Base-by-base conservation (phyloP, 2,797 vertebrate species). In the Malacoraja senta region DNA sequence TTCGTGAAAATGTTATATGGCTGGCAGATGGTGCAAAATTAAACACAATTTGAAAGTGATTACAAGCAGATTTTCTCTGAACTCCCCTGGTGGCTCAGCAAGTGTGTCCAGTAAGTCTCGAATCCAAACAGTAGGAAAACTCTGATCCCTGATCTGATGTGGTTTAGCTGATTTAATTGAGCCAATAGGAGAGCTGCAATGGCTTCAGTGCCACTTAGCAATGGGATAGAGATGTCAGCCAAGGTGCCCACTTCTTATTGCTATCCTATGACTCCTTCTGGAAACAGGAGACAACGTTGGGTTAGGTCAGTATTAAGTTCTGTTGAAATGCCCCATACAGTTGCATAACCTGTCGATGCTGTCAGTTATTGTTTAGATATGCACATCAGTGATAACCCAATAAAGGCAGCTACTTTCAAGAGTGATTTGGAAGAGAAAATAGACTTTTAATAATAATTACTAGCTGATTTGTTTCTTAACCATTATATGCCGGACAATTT, bases 81-180 rank as follows among this genome's bases (percentile, higher is more conserved):
- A 24, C 63, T 68, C 63, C 19, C 84, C 63, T 88, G 63, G 21
- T 88, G 84, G 63, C 84, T 68, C 84, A 68, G 84, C 61, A 88
- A 35, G 83, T 63, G 58, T 63, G 58, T 86, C 81, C 29, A 63
- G 63, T 88, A 63, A 88, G 63, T 68, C 8, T 19, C n/a, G 17
- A 63, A 88, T 88, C 65, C 6, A 9, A 88, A 68, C 84, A 88
- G 63, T 68, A 63, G 63, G 84, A 17, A 35, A 68, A 68, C n/a
- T 79, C 78, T 68, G 61, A 88, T 88, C 61, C 84, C 10, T 68
- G 61, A 19, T 19, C 84, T 68, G 32, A 65, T 58, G 15, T 88
- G 84, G 35, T n/a, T 88, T 88, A 35, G 84, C n/a, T 88, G 84
- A 88, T 88, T 68, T 68, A 88, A 88, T 88, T 68, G 84, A 88